Evolutionary conservation across 2,113 vertebrate genomes (phyloP).

Genomic region (Polyodon spathula): DNA sequence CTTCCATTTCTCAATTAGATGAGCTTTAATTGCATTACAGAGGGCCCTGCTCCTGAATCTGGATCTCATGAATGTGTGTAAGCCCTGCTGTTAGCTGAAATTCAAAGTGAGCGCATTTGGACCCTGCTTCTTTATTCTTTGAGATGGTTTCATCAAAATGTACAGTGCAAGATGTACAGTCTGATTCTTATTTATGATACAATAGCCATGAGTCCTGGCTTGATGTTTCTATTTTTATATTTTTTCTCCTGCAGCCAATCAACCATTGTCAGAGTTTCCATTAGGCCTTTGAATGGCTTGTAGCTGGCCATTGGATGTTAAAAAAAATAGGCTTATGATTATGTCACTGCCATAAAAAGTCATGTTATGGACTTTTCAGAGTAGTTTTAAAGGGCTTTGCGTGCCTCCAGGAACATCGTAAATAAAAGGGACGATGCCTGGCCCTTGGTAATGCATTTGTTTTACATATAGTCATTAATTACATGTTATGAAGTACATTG

Average conservation of each 20-base stretch:
- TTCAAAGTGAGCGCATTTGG: slow-evolving; percentile 39
- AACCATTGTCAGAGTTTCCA: neutral
- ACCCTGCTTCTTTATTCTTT: slow-evolving; percentile 40
- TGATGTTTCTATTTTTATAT: neutral
- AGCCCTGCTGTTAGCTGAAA: slow-evolving; percentile 50
- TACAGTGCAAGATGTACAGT: slow-evolving; percentile 24
- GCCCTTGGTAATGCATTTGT: neutral
- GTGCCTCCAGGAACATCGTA: neutral
- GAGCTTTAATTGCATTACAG: slow-evolving; percentile 77
- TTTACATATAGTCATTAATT: neutral
- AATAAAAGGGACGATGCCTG: neutral
- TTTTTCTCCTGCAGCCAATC: neutral
- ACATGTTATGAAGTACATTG: neutral
- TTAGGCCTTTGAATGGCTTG: too few species aligned
- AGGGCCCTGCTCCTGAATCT: slow-evolving; percentile 58
- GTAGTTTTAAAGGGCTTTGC: neutral
- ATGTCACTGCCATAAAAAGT: too few species aligned
- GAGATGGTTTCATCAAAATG: slow-evolving; percentile 27
- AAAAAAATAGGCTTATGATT: too few species aligned
- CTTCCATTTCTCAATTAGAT: slow-evolving; percentile 68
- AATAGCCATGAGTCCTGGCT: slow-evolving; percentile 15
- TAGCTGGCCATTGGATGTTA: too few species aligned
- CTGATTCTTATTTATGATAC: slow-evolving; percentile 38
- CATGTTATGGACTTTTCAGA: neutral
- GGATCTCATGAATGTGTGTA: slow-evolving; percentile 73